These are phyloP conservation scores for Eulithis prunata DNA, from an alignment of 2,888 invertebrate species.

Conservation along the genomic window DNA sequence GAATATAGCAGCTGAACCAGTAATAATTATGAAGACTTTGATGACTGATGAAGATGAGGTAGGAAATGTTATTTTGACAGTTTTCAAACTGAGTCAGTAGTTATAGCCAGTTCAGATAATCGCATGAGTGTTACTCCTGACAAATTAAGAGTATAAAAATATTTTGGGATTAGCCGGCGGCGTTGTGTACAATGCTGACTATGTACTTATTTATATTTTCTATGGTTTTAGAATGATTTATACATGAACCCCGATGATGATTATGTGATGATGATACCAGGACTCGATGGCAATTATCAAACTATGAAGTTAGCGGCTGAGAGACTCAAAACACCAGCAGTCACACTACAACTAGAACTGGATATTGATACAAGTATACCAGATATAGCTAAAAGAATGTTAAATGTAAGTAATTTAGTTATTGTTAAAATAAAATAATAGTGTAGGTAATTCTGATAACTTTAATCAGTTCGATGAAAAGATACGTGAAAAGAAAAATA, in stretches of 20 bases:
- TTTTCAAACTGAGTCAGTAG: no score
- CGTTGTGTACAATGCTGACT: background rate
- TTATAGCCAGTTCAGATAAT: no score
- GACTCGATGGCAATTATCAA: slow-evolving; percentile 34
- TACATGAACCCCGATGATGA: slow-evolving; percentile 22
- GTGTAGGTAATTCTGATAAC: no score
- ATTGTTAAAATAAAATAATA: no score
- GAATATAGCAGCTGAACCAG: slow-evolving; percentile 24
- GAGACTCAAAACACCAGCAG: slow-evolving; percentile 30
- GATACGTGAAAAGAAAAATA: no score
- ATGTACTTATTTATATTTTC: background rate
- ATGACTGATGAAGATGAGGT: slow-evolving; percentile 5
- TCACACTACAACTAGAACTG: slow-evolving; percentile 26
- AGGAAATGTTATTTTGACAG: background rate
- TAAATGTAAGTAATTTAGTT: slow-evolving; percentile 15
- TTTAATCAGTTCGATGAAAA: no score
- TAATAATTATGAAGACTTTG: slow-evolving; percentile 28
- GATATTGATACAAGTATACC: slow-evolving; percentile 31
- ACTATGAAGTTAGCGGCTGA: slow-evolving; percentile 25
- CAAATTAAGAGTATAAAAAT: no score
- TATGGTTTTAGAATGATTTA: slow-evolving; percentile 24
- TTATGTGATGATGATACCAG: slow-evolving; percentile 34
- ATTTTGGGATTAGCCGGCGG: no score
- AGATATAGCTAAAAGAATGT: slow-evolving; percentile 24
- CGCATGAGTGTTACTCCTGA: no score